phyloP scores from a whole-genome alignment of 2,888 invertebrate species.

The Linyphia triangularis region DNA sequence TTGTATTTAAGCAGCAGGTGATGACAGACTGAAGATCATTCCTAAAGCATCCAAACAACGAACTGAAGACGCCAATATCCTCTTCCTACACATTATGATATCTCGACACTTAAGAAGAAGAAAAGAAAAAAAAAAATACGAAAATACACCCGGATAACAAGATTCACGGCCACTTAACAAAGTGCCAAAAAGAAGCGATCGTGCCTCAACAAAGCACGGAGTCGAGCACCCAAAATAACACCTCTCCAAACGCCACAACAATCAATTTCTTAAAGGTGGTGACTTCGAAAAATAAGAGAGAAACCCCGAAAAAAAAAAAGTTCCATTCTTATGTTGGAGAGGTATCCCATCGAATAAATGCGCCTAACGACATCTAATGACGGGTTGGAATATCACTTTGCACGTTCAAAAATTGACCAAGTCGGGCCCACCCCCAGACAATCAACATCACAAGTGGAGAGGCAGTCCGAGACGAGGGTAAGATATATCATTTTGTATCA shows the following conservation, averaged over 20 bases:
- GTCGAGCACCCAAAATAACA: background rate
- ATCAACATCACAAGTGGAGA: constrained; percentile 63
- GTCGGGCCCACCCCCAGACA: constrained; percentile 50
- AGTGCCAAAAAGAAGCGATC: constrained; percentile 51
- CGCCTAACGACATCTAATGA: constrained; percentile 71
- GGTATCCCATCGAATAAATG: constrained; percentile 21
- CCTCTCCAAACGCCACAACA: constrained; percentile 13
- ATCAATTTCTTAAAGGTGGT: constrained; percentile 38
- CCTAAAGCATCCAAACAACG: too few species aligned
- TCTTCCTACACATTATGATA: background rate
- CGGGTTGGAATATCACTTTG: constrained; percentile 64
- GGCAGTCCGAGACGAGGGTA: constrained; percentile 48
- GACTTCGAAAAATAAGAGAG: background rate
- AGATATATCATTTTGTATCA: constrained; percentile 64
- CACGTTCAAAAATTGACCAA: constrained; percentile 41
- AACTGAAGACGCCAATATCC: too few species aligned
- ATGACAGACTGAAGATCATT: too few species aligned
- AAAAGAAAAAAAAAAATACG: background rate
- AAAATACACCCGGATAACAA: constrained; percentile 24
- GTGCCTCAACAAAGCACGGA: constrained; percentile 16
- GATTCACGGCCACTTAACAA: constrained; percentile 35
- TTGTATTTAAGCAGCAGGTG: too few species aligned
- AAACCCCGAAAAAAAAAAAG: constrained; percentile 10
- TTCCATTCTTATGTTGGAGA: constrained; percentile 8
- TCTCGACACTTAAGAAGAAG: background rate